Conservation (phyloP, 2,113 vertebrate genomes). For the Oxyruncus cristatus region DNA sequence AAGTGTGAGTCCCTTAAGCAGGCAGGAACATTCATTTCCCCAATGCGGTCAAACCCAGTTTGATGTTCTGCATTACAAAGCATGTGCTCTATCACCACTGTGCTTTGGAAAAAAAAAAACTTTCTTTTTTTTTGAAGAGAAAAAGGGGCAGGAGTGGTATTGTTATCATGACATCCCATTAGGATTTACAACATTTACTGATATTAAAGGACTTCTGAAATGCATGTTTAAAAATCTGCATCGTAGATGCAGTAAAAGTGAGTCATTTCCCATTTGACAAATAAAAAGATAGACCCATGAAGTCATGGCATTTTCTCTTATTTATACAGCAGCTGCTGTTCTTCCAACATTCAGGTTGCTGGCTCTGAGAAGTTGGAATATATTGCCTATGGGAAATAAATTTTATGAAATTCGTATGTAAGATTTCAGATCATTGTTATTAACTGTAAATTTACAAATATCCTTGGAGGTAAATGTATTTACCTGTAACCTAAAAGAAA, state of each 20-base stretch:
- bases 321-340: conserved; percentile 36
- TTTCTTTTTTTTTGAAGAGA: too few relatives aligned
- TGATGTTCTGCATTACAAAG: not conserved
- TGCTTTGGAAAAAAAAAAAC: not conserved
- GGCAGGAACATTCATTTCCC: not conserved
- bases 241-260: not conserved
- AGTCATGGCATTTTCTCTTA: conserved; percentile 26
- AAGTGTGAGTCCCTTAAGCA: not conserved
- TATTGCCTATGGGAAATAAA: conserved; percentile 58
- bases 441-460: conserved; percentile 53
- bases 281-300: conserved; percentile 25
- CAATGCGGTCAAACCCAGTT: not conserved
- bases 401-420: conserved; percentile 17
- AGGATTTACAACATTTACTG: not conserved
- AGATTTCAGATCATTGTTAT: conserved; percentile 41
- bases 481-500: not conserved
- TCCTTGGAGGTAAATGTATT: conserved; percentile 1
- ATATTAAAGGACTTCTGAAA: not conserved
- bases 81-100: not conserved
- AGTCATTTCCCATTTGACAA: conserved; percentile 30
- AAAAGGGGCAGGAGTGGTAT: not conserved
- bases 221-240: not conserved
- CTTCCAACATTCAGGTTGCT: not conserved
- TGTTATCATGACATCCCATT: not conserved
- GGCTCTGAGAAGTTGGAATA: not conserved